Percentiles rank a stretch among this genome's conserved stretches.
Conservation (phyloP, 1,140 invertebrate species). For the Charaxes varanes region DNA sequence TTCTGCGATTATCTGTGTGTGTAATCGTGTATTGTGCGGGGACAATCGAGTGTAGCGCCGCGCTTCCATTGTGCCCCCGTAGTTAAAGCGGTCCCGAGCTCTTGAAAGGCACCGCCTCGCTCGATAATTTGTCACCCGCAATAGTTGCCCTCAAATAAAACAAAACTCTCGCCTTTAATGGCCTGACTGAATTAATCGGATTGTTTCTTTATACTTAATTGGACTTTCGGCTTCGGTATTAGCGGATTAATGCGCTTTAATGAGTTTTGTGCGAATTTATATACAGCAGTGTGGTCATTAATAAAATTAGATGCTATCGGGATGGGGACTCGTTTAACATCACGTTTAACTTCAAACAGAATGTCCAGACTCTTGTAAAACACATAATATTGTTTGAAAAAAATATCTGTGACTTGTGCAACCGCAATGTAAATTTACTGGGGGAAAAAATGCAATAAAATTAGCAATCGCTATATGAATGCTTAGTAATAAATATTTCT, state of each 20-base stretch:
- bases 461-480: too few relatives aligned
- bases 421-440: too few relatives aligned
- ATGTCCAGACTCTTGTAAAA: too few relatives aligned
- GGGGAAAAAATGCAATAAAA: too few relatives aligned
- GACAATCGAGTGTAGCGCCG: constrained; percentile 47
- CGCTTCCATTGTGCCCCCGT: constrained; percentile 33
- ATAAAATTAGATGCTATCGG: constrained; percentile 9
- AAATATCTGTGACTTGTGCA: too few relatives aligned
- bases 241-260: constrained; percentile 19
- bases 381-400: too few relatives aligned
- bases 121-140: constrained; percentile 58
- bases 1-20: constrained; percentile 56
- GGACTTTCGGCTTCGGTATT: constrained; percentile 21
- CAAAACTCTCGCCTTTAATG: constrained; percentile 50
- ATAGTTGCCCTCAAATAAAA: constrained; percentile 31
- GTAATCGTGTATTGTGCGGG: constrained; percentile 53
- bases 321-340: constrained; percentile 2
- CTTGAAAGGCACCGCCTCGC: constrained; percentile 35
- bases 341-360: background rate
- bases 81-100: constrained; percentile 12
- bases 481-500: too few relatives aligned
- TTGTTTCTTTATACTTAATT: constrained; percentile 49
- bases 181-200: constrained; percentile 51
- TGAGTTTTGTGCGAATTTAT: constrained; percentile 13
- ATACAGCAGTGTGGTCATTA: constrained; percentile 4